Conservation (phyloP, 2,113 vertebrate species). For the Alligator mississippiensis region DNA sequence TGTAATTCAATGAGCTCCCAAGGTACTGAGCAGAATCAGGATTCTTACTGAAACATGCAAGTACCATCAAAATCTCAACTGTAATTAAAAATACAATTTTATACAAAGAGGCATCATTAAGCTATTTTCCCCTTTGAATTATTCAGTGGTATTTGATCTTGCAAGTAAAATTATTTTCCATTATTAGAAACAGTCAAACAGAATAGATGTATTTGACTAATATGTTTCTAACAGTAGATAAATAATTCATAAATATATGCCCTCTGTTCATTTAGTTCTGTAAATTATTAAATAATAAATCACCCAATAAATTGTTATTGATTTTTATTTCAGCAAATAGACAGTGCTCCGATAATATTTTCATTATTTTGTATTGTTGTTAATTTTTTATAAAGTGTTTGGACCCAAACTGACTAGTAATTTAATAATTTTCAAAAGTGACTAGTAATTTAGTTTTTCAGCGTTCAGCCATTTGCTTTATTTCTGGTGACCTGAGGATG, state of each 20-base stretch:
- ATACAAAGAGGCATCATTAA: not conserved
- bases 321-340: not conserved
- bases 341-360: not conserved
- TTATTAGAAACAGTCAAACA: not conserved
- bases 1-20: not conserved
- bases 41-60: not conserved
- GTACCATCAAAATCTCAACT: not conserved
- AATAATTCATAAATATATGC: not conserved
- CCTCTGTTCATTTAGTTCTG: not conserved
- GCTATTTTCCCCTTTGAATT: not conserved
- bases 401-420: not conserved
- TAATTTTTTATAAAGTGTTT: not conserved
- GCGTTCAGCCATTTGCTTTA: not conserved
- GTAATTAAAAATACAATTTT: not conserved
- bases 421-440: not conserved
- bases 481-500: not conserved
- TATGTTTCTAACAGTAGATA: not conserved
- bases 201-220: not conserved
- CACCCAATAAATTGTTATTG: fast-evolving
- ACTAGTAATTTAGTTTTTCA: not conserved
- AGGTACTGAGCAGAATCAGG: not conserved
- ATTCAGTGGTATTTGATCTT: not conserved
- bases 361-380: not conserved
- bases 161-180: not conserved
- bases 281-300: not conserved